These are phyloP conservation scores for Tokudaia muenninki DNA, from an alignment of 2,797 vertebrate species.

Conservation along the genomic window DNA sequence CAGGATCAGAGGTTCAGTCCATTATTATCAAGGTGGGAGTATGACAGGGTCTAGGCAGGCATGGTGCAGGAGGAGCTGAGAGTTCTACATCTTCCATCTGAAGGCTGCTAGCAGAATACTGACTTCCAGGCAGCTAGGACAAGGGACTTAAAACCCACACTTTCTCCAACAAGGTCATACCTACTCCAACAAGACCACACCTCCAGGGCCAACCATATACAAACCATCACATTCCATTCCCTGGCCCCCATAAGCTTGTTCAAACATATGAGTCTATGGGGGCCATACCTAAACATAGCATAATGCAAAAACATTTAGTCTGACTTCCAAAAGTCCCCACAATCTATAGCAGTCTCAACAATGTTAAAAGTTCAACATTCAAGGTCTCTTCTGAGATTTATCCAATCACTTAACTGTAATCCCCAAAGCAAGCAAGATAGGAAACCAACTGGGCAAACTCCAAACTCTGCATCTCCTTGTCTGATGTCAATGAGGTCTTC, in stretches of 20 bases:
- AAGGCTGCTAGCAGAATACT: not conserved
- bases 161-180: too few species aligned
- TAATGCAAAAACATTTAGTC: not conserved
- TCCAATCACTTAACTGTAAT: not conserved
- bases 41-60: not conserved
- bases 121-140: not conserved
- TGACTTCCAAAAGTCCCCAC: not conserved
- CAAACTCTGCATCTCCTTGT: not conserved
- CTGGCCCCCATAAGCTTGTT: not conserved
- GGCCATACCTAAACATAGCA: not conserved
- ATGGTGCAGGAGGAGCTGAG: not conserved
- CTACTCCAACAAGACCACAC: not conserved
- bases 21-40: not conserved
- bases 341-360: not conserved
- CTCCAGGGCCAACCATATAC: not conserved
- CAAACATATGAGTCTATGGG: not conserved
- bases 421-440: not conserved
- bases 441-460: not conserved
- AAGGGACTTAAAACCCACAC: not conserved
- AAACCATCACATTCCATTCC: not conserved
- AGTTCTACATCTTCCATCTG: not conserved
- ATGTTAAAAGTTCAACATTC: not conserved
- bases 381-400: not conserved
- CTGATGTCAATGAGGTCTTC: not conserved
- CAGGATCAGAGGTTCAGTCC: not conserved